Conservation (phyloP, 1,140 invertebrate genomes). For the Drosophila varians region DNA sequence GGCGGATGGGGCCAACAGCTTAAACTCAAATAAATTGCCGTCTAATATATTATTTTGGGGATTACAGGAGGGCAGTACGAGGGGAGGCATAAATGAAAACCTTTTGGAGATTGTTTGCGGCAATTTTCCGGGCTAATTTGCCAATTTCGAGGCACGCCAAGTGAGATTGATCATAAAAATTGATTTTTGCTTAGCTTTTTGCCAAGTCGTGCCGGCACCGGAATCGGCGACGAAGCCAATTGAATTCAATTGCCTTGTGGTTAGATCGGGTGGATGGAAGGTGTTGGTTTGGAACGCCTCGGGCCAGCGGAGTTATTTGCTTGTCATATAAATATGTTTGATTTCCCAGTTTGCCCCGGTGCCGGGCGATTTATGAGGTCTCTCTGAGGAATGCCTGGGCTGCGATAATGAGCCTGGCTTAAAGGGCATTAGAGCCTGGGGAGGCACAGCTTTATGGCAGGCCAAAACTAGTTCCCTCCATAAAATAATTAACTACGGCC, state of each 20-base stretch:
- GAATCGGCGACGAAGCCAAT: slow-evolving; percentile 50
- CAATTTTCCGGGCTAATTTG: slow-evolving; percentile 73
- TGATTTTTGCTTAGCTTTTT: slow-evolving; percentile 57
- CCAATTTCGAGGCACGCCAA: slow-evolving; percentile 71
- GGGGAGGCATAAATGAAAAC: slow-evolving; percentile 16
- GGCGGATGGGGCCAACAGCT: slow-evolving; percentile 1
- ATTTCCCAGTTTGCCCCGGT: slow-evolving; percentile 29
- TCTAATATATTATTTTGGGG: slow-evolving; percentile 20
- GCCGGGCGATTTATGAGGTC: slow-evolving; percentile 35
- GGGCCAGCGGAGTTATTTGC: slow-evolving; percentile 63
- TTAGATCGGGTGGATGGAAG: slow-evolving; percentile 43
- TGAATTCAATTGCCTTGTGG: slow-evolving; percentile 69
- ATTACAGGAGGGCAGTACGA: too few relatives aligned
- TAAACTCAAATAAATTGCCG: slow-evolving; percentile 60
- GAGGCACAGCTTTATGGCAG: slow-evolving; percentile 35
- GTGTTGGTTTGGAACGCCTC: slow-evolving; percentile 56
- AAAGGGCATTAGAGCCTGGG: slow-evolving; percentile 2
- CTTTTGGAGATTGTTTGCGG: slow-evolving; percentile 39
- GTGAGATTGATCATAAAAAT: slow-evolving; percentile 78
- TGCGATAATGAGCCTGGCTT: slow-evolving; percentile 28
- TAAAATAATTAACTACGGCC: slow-evolving; percentile 65
- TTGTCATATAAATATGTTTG: slow-evolving; percentile 66
- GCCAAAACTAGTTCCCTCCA: slow-evolving; percentile 31
- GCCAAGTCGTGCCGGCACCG: slow-evolving; percentile 48
- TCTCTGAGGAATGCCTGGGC: slow-evolving; percentile 20